These are phyloP conservation scores for Drosophila melanica DNA, from an alignment of 1,140 invertebrate genomes.

Conservation along the genomic window DNA sequence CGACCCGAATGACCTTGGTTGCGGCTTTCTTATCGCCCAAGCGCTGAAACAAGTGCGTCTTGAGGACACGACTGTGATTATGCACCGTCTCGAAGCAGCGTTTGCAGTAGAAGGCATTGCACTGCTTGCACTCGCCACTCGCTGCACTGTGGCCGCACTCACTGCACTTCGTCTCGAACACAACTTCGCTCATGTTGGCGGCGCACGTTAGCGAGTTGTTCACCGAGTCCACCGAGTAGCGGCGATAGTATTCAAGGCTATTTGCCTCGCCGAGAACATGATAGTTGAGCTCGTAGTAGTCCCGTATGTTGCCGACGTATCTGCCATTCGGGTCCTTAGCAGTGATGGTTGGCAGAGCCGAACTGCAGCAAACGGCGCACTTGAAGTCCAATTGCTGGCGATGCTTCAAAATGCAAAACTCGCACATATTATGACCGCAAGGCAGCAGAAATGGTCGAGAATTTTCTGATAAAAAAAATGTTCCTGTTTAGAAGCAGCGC, in stretches of 20 bases:
- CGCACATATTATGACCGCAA: conserved; percentile 73
- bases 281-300: conserved; percentile 69
- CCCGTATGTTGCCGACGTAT: conserved; percentile 27
- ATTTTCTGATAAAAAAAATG: conserved; percentile 9
- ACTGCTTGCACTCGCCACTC: conserved; percentile 57
- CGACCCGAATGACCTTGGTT: conserved; percentile 24
- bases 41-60: conserved; percentile 44
- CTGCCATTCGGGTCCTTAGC: conserved; percentile 25
- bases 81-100: conserved; percentile 67
- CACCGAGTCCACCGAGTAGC: conserved; percentile 20
- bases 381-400: conserved; percentile 31
- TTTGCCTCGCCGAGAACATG: conserved; percentile 56
- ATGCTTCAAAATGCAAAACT: conserved; percentile 57
- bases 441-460: conserved; percentile 63
- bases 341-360: conserved; percentile 40
- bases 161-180: conserved; percentile 48
- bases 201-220: conserved; percentile 37
- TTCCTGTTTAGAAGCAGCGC: conserved; percentile 2
- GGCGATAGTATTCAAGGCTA: conserved; percentile 26
- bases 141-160: conserved; percentile 52
- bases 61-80: conserved; percentile 59
- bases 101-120: conserved; percentile 63
- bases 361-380: conserved; percentile 53
- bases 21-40: background rate
- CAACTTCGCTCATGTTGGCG: background rate